Evolutionary conservation across 64 coral and sea anemone species (phyloP).

Genomic region (Stylophora pistillata): DNA sequence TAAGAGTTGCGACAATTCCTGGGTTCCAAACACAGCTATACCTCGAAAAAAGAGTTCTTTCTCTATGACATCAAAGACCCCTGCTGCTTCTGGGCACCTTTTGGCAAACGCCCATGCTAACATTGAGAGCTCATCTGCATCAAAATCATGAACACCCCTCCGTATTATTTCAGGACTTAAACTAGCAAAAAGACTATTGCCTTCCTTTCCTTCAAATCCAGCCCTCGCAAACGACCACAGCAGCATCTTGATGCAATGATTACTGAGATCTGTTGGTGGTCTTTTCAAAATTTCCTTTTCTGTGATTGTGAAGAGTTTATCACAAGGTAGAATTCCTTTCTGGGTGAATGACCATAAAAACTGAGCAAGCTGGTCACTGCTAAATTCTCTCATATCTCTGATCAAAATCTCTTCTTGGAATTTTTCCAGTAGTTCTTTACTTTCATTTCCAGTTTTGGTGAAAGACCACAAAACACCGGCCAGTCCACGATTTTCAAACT

Average conservation of each 20-base stretch:
- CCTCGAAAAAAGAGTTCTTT: constrained; percentile 11
- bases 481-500: constrained; percentile 43
- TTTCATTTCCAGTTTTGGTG: constrained; percentile 36
- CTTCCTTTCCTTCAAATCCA: background rate
- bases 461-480: constrained; percentile 25
- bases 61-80: constrained; percentile 28
- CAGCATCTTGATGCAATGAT: background rate
- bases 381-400: constrained; percentile 7
- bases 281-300: background rate
- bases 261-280: background rate
- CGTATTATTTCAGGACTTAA: constrained; percentile 12
- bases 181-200: background rate
- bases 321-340: background rate
- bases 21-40: constrained; percentile 4
- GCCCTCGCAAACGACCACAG: background rate
- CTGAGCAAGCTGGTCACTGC: constrained; percentile 6
- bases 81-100: background rate
- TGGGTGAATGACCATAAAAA: constrained; percentile 22
- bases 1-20: constrained; percentile 17
- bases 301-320: background rate
- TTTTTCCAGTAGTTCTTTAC: background rate
- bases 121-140: constrained; percentile 2
- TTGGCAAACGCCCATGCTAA: constrained; percentile 28
- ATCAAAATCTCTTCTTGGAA: constrained; percentile 31
- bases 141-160: constrained; percentile 33